Percentiles rank a stretch among this genome's conserved stretches.
These are phyloP conservation scores for Meta bourneti DNA, from an alignment of 2,888 invertebrate species.

Conservation along the genomic window DNA sequence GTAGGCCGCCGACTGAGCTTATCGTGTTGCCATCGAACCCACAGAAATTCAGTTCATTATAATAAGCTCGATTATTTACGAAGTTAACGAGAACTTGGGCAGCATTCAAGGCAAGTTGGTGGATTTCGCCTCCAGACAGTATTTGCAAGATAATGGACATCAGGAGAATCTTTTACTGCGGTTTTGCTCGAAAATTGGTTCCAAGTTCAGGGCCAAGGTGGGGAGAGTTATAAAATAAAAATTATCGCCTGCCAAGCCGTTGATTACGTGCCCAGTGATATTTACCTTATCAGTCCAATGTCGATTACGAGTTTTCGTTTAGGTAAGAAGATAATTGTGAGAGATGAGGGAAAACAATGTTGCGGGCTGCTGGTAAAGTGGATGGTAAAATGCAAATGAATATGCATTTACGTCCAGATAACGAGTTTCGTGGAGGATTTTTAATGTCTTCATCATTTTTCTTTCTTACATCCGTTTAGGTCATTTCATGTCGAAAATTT, in stretches of 20 bases:
- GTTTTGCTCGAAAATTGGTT: not conserved
- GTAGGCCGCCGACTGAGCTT: slow-evolving; percentile 69
- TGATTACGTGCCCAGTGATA: not conserved
- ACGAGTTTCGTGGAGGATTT: not conserved
- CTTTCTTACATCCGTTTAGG: not conserved
- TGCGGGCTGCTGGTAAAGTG: not conserved
- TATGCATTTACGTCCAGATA: not conserved
- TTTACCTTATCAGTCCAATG: not conserved
- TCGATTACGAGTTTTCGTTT: not conserved
- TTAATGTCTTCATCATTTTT: not conserved
- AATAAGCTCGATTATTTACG: slow-evolving; percentile 51
- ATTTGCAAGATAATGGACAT: slow-evolving; percentile 30
- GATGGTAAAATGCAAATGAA: not conserved
- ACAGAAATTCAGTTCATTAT: slow-evolving; percentile 68
- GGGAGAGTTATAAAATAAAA: slow-evolving; percentile 9
- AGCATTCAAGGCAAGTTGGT: slow-evolving; percentile 2
- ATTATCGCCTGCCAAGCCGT: slow-evolving; percentile 8
- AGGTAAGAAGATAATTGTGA: not conserved
- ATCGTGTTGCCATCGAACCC: slow-evolving; percentile 67
- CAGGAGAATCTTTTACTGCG: not conserved
- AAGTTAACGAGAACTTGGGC: slow-evolving; percentile 37
- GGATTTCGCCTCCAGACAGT: not conserved
- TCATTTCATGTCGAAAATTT: not conserved
- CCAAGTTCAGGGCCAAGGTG: slow-evolving; percentile 51
- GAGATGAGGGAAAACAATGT: not conserved